These are phyloP conservation scores for Papilio protenor DNA, from an alignment of 2,888 invertebrate species.

Conservation along the genomic window DNA sequence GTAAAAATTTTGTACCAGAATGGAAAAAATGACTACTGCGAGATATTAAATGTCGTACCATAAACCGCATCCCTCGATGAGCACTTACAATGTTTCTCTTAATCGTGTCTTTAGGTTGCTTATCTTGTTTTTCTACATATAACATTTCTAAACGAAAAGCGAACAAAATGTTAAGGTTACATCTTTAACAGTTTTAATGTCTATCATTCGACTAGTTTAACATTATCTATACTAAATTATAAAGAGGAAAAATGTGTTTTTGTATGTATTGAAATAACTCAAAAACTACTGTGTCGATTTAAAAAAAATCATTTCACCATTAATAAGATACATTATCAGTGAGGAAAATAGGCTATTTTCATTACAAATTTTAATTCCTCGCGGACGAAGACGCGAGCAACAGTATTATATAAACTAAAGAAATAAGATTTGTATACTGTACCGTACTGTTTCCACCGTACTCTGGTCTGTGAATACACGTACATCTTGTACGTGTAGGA, in stretches of 20 bases:
- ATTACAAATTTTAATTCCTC: no score
- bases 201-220: constrained; percentile 63
- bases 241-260: no score
- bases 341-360: no score
- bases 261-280: no score
- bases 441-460: constrained; percentile 2
- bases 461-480: constrained; percentile 15
- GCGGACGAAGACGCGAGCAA: no score
- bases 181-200: background rate
- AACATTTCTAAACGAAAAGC: background rate
- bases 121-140: background rate
- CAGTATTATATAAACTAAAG: constrained; percentile 61
- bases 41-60: constrained; percentile 30
- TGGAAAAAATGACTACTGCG: background rate
- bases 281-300: no score
- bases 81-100: constrained; percentile 10
- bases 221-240: constrained; percentile 58
- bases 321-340: no score
- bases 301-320: no score
- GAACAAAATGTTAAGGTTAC: background rate
- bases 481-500: constrained; percentile 22
- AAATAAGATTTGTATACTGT: constrained; percentile 52
- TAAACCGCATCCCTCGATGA: constrained; percentile 33
- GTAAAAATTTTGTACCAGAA: constrained; percentile 26
- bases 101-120: background rate